Evolutionary conservation across 2,113 vertebrate genomes (phyloP).

Genomic region (Pipra filicauda): DNA sequence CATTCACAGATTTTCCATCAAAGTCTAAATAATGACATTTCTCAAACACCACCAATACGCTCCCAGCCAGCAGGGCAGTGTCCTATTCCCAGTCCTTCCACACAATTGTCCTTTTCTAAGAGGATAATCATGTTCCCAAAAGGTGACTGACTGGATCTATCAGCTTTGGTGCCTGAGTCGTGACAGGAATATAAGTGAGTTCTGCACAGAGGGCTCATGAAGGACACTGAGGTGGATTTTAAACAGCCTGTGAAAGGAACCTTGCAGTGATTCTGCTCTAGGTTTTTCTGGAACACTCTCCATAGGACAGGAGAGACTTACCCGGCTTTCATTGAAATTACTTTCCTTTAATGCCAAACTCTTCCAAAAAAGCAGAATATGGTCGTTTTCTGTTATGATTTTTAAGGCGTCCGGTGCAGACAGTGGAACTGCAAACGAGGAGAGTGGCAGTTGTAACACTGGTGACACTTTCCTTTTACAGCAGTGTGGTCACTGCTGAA

Average conservation of each 20-base stretch:
- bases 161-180: background rate
- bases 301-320: constrained; percentile 61
- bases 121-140: background rate
- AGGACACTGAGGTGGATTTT: background rate
- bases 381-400: constrained; percentile 89
- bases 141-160: background rate
- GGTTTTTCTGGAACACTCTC: background rate
- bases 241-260: background rate
- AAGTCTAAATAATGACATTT: background rate
- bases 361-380: constrained; percentile 94
- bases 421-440: constrained; percentile 79
- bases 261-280: background rate
- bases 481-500: background rate
- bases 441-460: background rate
- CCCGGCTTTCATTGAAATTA: constrained; percentile 91
- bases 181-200: background rate
- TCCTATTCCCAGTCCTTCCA: background rate
- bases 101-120: background rate
- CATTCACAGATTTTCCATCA: background rate
- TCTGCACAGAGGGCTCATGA: background rate
- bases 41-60: background rate
- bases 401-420: constrained; percentile 93
- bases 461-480: background rate
- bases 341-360: constrained; percentile 91
- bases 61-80: background rate